Evolutionary conservation across 2,888 invertebrate genomes (phyloP), one percentile per base, ranked within the genome.

Genomic region (Agapetus fuscipes): DNA sequence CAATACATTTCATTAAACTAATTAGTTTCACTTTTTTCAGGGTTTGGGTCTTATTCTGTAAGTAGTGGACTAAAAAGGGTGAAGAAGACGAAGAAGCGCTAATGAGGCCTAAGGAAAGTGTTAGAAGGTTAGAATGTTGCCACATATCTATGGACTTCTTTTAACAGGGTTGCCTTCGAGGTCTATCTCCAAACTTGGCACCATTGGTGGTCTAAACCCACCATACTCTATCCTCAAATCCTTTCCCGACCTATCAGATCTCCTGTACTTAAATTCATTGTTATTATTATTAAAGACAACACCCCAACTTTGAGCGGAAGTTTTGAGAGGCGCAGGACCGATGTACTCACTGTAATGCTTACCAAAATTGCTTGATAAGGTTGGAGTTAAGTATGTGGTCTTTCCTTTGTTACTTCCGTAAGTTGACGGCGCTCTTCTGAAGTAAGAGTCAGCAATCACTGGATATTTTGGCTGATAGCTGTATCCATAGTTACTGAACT

Each of bases 121-220:
- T n/a, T n/a, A n/a, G n/a, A n/a, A n/a, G n/a, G n/a, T n/a, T n/a
- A n/a, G n/a, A n/a, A n/a, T n/a, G n/a, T n/a, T n/a, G n/a, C n/a
- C n/a, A n/a, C n/a, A n/a, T n/a, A n/a, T n/a, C n/a, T n/a, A n/a
- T n/a, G n/a, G n/a, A n/a, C 50, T 51, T 37, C 55, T 58, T 11
- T 73, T 64, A 2, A 80, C 57, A 0, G 81, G 81, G 44, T 74
- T 60, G 1, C 82, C 82, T 46, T 82, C 74, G 46, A 84, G 77
- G 53, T 85, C 84, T 7, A 87, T 79, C 56, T 86, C 83, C 3
- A 82, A 69, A 0, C 88, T 88, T 0, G 88, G 88, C 44, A 83
- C 73, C 50, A 88, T 57, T 0, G 87, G 88, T 0, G 88, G 87
- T 52, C 81, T 83, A 50, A 88, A 88, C 0, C 86, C 80, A 0